Conservation (phyloP, 64 coral and sea anemone species). For the Platygyra sinensis region DNA sequence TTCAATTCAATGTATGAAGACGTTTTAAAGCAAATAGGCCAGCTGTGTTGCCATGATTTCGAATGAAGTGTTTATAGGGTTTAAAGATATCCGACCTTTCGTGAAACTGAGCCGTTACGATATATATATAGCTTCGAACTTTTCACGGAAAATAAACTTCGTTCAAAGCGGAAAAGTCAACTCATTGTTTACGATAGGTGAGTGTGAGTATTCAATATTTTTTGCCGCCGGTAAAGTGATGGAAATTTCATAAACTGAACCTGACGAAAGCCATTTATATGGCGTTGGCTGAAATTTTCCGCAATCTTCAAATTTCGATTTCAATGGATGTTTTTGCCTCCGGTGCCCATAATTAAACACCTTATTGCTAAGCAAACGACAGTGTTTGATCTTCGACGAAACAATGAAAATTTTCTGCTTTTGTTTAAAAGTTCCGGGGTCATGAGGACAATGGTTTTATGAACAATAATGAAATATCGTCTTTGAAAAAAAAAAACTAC, state of each 20-base stretch:
- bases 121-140: neutral
- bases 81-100: constrained; percentile 7
- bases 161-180: constrained; percentile 18
- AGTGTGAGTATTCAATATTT: neutral
- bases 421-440: constrained; percentile 42
- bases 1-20: neutral
- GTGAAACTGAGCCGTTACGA: neutral
- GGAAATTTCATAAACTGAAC: neutral
- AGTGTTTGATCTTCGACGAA: neutral
- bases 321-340: neutral
- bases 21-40: neutral
- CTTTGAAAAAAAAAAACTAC: constrained; percentile 12
- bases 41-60: neutral
- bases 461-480: constrained; percentile 16
- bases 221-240: neutral
- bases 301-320: constrained; percentile 1
- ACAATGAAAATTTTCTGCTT: constrained; percentile 46
- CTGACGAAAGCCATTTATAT: neutral
- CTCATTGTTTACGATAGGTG: constrained; percentile 24
- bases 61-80: neutral
- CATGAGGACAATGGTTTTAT: neutral
- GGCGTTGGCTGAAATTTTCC: neutral
- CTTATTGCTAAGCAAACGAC: neutral
- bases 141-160: neutral
- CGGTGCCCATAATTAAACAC: constrained; percentile 23